Percentiles rank a stretch among this genome's conserved stretches.
Conservation (phyloP, 2,113 vertebrate species). For the Diadophis punctatus region DNA sequence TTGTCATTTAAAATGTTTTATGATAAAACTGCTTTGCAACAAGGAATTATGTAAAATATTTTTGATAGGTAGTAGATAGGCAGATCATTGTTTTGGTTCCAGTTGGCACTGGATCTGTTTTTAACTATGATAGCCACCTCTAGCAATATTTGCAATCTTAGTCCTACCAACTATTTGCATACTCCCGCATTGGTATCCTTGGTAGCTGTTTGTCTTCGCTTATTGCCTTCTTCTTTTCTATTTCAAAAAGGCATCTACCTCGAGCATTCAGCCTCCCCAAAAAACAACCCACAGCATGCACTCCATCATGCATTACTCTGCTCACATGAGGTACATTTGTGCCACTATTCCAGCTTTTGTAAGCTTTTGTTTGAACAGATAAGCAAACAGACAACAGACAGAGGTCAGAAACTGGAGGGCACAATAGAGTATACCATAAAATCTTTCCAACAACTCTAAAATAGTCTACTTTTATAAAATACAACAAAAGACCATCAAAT, state of each 20-base stretch:
- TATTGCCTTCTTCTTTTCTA: not conserved
- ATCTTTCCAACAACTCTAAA: not conserved
- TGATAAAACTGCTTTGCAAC: not conserved
- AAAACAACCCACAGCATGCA: not conserved
- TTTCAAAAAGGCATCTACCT: not conserved
- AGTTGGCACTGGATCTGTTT: not conserved
- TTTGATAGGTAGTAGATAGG: not conserved
- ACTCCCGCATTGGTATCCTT: not conserved
- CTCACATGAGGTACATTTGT: not conserved
- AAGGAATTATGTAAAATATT: not conserved
- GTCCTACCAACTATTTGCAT: not conserved
- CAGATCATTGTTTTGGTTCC: not conserved
- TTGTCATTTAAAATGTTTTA: not conserved
- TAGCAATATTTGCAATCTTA: not conserved
- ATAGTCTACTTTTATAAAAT: not conserved
- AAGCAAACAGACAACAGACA: not conserved
- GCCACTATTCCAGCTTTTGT: not conserved
- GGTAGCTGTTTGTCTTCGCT: not conserved
- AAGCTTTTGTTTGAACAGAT: not conserved
- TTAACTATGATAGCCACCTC: not conserved
- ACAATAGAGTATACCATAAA: not conserved
- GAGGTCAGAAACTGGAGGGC: not conserved
- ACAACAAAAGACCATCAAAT: not conserved
- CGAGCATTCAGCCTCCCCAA: not conserved
- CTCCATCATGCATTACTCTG: not conserved